Base-by-base conservation (phyloP, 2,888 invertebrate genomes). In the Rapana venosa region DNA sequence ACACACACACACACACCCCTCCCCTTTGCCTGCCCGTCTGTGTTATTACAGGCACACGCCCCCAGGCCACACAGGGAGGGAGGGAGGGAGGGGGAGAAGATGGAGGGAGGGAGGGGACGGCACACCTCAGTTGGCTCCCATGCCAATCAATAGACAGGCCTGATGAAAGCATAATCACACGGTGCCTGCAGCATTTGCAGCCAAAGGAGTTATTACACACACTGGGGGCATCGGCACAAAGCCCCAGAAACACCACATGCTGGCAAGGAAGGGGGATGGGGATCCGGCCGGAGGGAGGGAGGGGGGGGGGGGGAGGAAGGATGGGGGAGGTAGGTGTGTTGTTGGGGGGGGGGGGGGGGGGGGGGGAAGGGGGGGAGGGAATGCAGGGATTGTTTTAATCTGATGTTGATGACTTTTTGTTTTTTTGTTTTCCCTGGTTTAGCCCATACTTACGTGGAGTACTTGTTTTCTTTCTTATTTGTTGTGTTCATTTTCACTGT, bases 151-250 rank as follows among this genome's bases (percentile, higher is more conserved):
- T 91, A 90, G 87, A 66, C 79, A 86, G 87, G 79, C 74, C 90
- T 91, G 92, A 92, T 91, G 92, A 91, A 92, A 91, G 92, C 90
- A 90, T 92, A 91, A 92, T 92, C 92, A 79, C 89, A 85, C 83
- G 61, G 87, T 36, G 90, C 92, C 91, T 22, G 30, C 32, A 90
- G 91, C 90, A 66, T n/a, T 30, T 17, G 58, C 79, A n/a, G 70
- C 66, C 84, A 84, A 88, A 81, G 84, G 70, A 88, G 84, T 66
- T 88, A 70, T 84, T 88, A 84, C 84, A 84, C 66, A 84, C 84
- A 32, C 15, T 47, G 36, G 26, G 74, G 26, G 56, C 87, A 87
- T 74, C 30, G 35, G 74, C 87, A 74, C 87, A 87, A 87, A 87
- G 87, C 87, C 87, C 81, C 47, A 77, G 74, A 74, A 87, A 87